A percentile compares a stretch with the other conserved stretches of the same genome.
phyloP scores from a whole-genome alignment of 2,888 invertebrate species.

The Lycia hirtaria region DNA sequence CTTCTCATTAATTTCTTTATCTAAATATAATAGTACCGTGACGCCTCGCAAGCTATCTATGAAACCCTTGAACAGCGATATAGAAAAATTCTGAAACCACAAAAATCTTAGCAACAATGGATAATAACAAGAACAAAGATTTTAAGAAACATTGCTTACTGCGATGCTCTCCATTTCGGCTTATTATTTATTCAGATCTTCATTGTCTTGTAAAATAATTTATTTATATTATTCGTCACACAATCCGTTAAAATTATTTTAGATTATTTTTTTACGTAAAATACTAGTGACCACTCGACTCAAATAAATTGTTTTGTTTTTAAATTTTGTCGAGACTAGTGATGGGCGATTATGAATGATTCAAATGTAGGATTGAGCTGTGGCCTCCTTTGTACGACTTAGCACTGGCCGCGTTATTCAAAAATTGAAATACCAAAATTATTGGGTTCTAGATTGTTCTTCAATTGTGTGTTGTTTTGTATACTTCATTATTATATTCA shows the following conservation, averaged over 20 bases:
- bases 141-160: conserved; percentile 33
- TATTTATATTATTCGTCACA: conserved; percentile 10
- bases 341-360: no score
- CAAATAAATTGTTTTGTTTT: conserved; percentile 2
- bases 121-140: conserved; percentile 38
- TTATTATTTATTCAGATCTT: conserved; percentile 4
- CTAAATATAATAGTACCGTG: conserved; percentile 90
- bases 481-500: no score
- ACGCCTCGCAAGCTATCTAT: conserved; percentile 93
- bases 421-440: no score
- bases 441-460: no score
- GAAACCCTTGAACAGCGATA: conserved; percentile 89
- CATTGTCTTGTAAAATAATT: conserved; percentile 4
- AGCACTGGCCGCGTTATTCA: no score
- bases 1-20: conserved; percentile 90
- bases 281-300: conserved; percentile 4
- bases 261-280: conserved; percentile 6
- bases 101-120: conserved; percentile 44
- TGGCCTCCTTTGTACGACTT: no score
- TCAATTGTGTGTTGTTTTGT: no score
- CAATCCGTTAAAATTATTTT: conserved; percentile 9
- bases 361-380: no score
- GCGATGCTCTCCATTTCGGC: conserved; percentile 44
- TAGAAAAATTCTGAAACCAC: conserved; percentile 86
- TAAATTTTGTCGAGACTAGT: neutral